Base-by-base conservation (phyloP, 2,888 invertebrate genomes). In the Meta bourneti region DNA sequence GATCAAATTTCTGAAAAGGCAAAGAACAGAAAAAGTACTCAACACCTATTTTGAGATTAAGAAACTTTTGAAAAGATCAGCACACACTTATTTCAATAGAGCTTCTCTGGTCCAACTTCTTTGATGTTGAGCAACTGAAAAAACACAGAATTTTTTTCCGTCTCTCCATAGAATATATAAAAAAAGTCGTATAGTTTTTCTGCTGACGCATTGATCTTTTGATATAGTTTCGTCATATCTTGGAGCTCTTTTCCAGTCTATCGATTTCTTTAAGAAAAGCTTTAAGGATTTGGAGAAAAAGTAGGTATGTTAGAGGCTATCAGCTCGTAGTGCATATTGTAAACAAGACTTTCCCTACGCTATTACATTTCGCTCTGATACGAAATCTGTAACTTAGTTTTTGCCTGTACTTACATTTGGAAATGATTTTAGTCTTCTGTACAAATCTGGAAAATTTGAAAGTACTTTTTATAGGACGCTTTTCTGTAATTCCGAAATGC, bases 171-270 rank as follows among this genome's bases (percentile, higher is more conserved):
- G 34, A 34, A 4, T 34, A 34, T 34, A 34, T 61, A 61, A 61
- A 61, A 61, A 34, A 82, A 51, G 34, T 61, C 19, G n/a, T 49
- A 9, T 49, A 49, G 77, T 61, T 74, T 88, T 89, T 83, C 48
- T 71, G 89, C 89, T 89, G 89, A 89, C 83, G 34, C 54, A 52
- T 72, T 77, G 82, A 83, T 78, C 82, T 89, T 71, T 89, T 87
- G 87, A 87, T 87, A 78, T 13, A 86, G 78, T 51, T 78, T 71
- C 51, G n/a, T 72, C 82, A 51, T 71, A 49, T 20, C 71, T 49
- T 48, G 51, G 49, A 72, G 82, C 54, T 74, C 11, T 71, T 48
- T 51, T 80, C 11, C 79, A n/a, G 19, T 6, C 77, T 52, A 83
- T 89, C 72, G 83, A 78, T 83, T 82, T 70, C 52, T 81, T 72